These are phyloP conservation scores for Hydrotaea diabolus DNA, from an alignment of 2,888 invertebrate species.

Conservation along the genomic window DNA sequence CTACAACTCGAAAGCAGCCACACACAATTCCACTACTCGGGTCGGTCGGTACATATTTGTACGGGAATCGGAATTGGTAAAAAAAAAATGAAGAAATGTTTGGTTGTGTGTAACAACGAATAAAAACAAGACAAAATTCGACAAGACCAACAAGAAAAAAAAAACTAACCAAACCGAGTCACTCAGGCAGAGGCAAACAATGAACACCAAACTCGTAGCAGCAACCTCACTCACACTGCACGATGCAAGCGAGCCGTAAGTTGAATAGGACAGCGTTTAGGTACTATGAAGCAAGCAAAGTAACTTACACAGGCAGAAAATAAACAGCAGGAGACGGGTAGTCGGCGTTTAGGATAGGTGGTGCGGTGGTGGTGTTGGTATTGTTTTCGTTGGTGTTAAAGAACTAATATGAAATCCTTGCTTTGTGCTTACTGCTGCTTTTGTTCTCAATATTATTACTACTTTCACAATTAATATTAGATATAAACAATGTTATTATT, in stretches of 20 bases:
- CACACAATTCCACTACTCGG: constrained; percentile 22
- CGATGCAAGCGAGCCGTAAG: neutral
- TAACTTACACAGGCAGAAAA: constrained; percentile 57
- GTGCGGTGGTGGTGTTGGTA: constrained; percentile 40
- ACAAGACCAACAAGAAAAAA: constrained; percentile 43
- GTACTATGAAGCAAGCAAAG: constrained; percentile 43
- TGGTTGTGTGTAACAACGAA: constrained; percentile 48
- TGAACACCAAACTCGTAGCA: constrained; percentile 30
- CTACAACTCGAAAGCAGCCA: constrained; percentile 33
- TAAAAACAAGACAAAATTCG: constrained; percentile 38
- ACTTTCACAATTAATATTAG: constrained; percentile 53
- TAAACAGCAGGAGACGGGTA: constrained; percentile 49
- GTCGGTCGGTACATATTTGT: no score
- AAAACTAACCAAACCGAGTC: constrained; percentile 37
- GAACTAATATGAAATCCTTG: constrained; percentile 31
- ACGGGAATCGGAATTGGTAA: constrained; percentile 4
- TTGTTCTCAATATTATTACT: constrained; percentile 34
- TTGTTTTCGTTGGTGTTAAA: constrained; percentile 43
- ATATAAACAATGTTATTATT: constrained; percentile 55
- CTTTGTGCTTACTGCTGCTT: constrained; percentile 5
- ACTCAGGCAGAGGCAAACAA: constrained; percentile 44
- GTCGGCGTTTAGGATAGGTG: constrained; percentile 49
- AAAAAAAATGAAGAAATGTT: no score
- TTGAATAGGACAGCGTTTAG: constrained; percentile 51
- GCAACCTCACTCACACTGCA: constrained; percentile 57